These are phyloP conservation scores for Rhabdophis nuchalis DNA, from an alignment of 2,797 vertebrate species.

Conservation along the genomic window DNA sequence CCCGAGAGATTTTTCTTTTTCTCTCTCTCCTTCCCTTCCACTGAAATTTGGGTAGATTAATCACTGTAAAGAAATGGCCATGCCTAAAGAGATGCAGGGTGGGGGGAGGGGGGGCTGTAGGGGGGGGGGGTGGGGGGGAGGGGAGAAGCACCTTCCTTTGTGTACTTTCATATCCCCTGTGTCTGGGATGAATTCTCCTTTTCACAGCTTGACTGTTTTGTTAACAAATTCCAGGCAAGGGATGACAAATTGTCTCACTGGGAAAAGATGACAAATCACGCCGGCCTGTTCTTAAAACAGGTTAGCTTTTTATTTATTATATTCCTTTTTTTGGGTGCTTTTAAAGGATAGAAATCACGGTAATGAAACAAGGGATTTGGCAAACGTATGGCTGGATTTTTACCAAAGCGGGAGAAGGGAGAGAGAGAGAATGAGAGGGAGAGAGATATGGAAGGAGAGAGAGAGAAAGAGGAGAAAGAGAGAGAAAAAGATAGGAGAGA, in stretches of 20 bases:
- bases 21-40: not conserved
- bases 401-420: not conserved
- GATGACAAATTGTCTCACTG: conserved; percentile 72
- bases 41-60: conserved; percentile 21
- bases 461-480: too few relatives aligned
- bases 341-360: conserved; percentile 44
- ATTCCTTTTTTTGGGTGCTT: conserved; percentile 47
- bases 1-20: not conserved
- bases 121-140: fast-evolving
- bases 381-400: conserved; percentile 13
- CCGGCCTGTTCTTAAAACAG: conserved; percentile 59
- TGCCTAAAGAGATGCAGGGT: not conserved
- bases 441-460: too few relatives aligned
- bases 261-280: conserved; percentile 71
- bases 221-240: conserved; percentile 70
- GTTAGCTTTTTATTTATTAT: conserved; percentile 63
- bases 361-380: conserved; percentile 32
- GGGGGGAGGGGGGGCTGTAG: fast-evolving
- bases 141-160: conserved; percentile 21
- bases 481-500: too few relatives aligned
- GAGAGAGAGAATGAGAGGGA: not conserved
- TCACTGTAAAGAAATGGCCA: not conserved
- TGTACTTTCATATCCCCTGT: conserved; percentile 58
- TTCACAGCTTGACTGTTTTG: conserved; percentile 75
- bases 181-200: conserved; percentile 63